Conservation (phyloP, 2,113 vertebrate species). For the Nibea albiflora region DNA sequence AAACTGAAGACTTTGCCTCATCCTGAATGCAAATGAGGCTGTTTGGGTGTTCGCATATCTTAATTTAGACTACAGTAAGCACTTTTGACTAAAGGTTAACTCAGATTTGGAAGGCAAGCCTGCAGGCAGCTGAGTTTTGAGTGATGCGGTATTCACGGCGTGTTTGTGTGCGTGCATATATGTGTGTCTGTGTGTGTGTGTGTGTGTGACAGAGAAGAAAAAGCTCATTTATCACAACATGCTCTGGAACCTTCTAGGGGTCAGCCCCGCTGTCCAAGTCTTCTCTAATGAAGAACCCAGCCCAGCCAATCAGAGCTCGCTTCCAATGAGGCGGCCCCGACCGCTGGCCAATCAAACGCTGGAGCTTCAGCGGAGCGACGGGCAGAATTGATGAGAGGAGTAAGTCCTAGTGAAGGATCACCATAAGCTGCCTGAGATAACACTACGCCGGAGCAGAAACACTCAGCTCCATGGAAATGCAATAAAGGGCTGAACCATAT, state of each 20-base stretch:
- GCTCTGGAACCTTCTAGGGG: constrained; percentile 68
- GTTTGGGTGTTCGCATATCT: constrained; percentile 31
- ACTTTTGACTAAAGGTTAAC: constrained; percentile 41
- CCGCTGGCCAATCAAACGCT: constrained; percentile 52
- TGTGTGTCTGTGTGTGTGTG: constrained; percentile 14
- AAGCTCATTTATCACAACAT: constrained; percentile 76
- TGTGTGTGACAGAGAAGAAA: constrained; percentile 43
- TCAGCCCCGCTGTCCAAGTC: constrained; percentile 62
- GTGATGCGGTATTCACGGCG: constrained; percentile 19
- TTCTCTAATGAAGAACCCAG: constrained; percentile 74
- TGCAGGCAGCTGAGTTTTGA: constrained; percentile 24
- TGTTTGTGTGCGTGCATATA: not conserved
- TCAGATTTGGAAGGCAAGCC: constrained; percentile 22
- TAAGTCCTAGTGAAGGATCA: constrained; percentile 77
- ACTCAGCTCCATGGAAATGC: constrained; percentile 74
- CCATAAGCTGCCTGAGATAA: constrained; percentile 77
- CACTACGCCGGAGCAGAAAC: constrained; percentile 54
- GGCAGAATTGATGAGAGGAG: constrained; percentile 78
- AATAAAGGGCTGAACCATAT: constrained; percentile 72
- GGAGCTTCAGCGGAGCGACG: constrained; percentile 54
- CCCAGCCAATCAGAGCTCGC: constrained; percentile 66
- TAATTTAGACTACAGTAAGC: constrained; percentile 52
- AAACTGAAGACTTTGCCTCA: constrained; percentile 27
- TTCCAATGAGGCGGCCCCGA: constrained; percentile 42
- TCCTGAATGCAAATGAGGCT: constrained; percentile 59